Evolutionary conservation across 2,888 invertebrate genomes (phyloP).

Genomic region (Parnassius apollo): DNA sequence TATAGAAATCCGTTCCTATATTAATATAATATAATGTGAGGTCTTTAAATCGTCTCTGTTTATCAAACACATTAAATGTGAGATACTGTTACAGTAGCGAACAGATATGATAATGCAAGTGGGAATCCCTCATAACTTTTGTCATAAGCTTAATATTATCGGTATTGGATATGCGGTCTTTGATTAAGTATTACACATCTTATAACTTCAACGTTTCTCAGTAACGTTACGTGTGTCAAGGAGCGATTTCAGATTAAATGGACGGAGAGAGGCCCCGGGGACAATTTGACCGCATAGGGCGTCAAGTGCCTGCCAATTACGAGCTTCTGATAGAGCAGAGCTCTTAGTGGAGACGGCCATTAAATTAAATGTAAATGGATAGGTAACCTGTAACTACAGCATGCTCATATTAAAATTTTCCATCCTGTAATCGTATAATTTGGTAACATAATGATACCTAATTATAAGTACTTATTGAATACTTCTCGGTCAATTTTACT

Average conservation of each 20-base stretch:
- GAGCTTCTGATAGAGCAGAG: slow-evolving; percentile 51
- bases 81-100: too few species aligned
- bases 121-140: too few species aligned
- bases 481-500: too few species aligned
- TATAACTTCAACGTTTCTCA: slow-evolving; percentile 2
- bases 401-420: too few species aligned
- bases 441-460: too few species aligned
- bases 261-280: slow-evolving; percentile 39
- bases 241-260: slow-evolving; percentile 43
- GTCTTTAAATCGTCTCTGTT: too few species aligned
- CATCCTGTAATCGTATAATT: too few species aligned
- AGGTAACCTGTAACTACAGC: not conserved
- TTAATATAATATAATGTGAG: not conserved
- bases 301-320: slow-evolving; percentile 48
- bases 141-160: not conserved
- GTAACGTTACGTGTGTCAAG: slow-evolving; percentile 35
- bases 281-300: slow-evolving; percentile 60
- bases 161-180: slow-evolving; percentile 3
- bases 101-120: too few species aligned
- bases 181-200: slow-evolving; percentile 5
- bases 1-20: too few species aligned
- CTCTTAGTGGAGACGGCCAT: slow-evolving; percentile 50
- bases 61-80: too few species aligned
- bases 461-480: too few species aligned
- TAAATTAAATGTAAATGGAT: slow-evolving; percentile 40